Evolutionary conservation across 2,113 vertebrate genomes (phyloP).

Genomic region (Sinocyclocheilus rhinocerous): DNA sequence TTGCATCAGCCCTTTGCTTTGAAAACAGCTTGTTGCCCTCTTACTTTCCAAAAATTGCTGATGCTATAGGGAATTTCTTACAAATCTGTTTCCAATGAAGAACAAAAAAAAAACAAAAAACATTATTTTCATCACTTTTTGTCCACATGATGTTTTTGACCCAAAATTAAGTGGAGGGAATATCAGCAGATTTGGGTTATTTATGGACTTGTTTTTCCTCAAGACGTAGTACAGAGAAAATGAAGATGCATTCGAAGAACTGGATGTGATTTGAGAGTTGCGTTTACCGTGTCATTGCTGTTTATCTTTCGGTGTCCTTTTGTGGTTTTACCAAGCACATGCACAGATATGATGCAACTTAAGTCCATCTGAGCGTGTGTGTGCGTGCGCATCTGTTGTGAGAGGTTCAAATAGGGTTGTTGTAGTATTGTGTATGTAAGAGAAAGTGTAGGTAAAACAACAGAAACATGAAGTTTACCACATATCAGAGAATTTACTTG

Average conservation of each 20-base stretch:
- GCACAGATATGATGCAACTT: conserved; percentile 21
- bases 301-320: conserved; percentile 20
- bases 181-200: conserved; percentile 40
- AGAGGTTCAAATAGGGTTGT: background rate
- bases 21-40: conserved; percentile 24
- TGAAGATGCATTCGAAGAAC: conserved; percentile 21
- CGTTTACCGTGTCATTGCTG: background rate
- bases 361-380: background rate
- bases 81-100: no score
- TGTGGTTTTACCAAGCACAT: conserved; percentile 30
- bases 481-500: background rate
- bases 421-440: background rate
- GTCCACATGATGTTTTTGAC: no score
- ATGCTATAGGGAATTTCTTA: conserved; percentile 44
- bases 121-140: no score
- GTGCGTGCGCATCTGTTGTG: background rate
- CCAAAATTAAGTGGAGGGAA: conserved; percentile 28
- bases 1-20: conserved; percentile 65
- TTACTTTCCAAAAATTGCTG: conserved; percentile 41
- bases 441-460: background rate
- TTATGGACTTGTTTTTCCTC: conserved; percentile 46
- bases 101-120: no score
- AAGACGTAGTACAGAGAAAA: conserved; percentile 21
- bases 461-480: background rate
- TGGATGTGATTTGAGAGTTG: conserved; percentile 19